These are phyloP conservation scores for Oscheius sp. DNA, from an alignment of 2,888 invertebrate species.

Conservation along the genomic window DNA sequence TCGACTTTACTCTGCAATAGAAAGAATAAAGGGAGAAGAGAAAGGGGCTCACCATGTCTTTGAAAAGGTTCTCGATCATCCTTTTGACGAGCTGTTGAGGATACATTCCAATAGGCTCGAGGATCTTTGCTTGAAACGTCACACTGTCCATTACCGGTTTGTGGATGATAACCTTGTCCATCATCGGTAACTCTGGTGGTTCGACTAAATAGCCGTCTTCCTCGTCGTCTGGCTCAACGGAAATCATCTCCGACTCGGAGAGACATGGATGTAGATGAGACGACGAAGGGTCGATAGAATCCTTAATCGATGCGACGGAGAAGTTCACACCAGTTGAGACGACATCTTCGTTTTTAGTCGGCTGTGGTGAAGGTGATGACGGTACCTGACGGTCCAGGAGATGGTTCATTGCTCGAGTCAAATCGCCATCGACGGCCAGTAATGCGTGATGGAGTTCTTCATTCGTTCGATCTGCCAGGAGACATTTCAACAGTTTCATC, in stretches of 20 bases:
- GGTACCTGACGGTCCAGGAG: too few relatives aligned
- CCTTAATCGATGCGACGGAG: neutral
- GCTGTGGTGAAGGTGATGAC: neutral
- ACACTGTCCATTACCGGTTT: neutral
- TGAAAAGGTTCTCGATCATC: constrained; percentile 19
- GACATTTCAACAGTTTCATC: neutral
- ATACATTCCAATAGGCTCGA: constrained; percentile 5
- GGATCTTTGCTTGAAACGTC: neutral
- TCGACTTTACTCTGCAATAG: neutral
- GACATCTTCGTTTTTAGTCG: neutral
- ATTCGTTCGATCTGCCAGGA: neutral
- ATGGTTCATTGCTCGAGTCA: constrained; percentile 21
- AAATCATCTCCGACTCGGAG: neutral
- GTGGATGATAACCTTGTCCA: neutral
- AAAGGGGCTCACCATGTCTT: neutral
- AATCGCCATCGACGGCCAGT: constrained; percentile 7
- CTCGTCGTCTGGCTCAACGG: neutral
- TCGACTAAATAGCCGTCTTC: neutral
- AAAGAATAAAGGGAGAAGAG: neutral
- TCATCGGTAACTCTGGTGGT: neutral
- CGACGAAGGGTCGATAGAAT: too few relatives aligned
- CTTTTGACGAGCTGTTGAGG: neutral
- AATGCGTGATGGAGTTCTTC: constrained; percentile 7
- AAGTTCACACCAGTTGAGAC: neutral
- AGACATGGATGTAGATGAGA: neutral